Evolutionary conservation across 1,140 invertebrate genomes (phyloP).

Genomic region (Mamestra configurata): DNA sequence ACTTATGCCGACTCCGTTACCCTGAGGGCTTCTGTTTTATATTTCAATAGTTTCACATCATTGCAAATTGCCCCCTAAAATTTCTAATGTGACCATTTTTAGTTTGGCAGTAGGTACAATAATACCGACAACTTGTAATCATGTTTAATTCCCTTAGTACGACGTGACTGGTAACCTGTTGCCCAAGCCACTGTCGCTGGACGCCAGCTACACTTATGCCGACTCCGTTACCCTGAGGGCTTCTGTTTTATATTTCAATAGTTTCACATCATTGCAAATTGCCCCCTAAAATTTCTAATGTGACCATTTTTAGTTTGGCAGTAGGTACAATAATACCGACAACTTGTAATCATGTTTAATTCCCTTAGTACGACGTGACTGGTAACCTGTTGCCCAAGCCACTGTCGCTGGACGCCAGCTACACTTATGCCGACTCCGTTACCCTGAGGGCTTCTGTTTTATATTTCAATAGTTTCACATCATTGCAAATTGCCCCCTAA

Average conservation of each 20-base stretch:
- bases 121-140: neutral
- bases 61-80: too few species aligned
- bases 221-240: conserved; percentile 63
- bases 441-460: too few species aligned
- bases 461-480: too few species aligned
- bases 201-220: conserved; percentile 61
- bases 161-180: conserved; percentile 75
- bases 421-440: conserved; percentile 56
- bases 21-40: too few species aligned
- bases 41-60: too few species aligned
- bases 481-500: too few species aligned
- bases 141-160: conserved; percentile 57
- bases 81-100: too few species aligned
- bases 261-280: too few species aligned
- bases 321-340: neutral
- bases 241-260: too few species aligned
- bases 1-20: conserved; percentile 62
- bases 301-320: too few species aligned
- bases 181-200: conserved; percentile 76
- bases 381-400: conserved; percentile 79
- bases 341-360: neutral
- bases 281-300: too few species aligned
- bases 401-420: conserved; percentile 68
- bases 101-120: too few species aligned
- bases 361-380: conserved; percentile 68